A percentile compares a stretch with the other conserved stretches of the same genome.
Evolutionary conservation across 37 sponge, comb jelly and placozoan genomes (phyloP).

Genomic region (Petrosia ficiformis): DNA sequence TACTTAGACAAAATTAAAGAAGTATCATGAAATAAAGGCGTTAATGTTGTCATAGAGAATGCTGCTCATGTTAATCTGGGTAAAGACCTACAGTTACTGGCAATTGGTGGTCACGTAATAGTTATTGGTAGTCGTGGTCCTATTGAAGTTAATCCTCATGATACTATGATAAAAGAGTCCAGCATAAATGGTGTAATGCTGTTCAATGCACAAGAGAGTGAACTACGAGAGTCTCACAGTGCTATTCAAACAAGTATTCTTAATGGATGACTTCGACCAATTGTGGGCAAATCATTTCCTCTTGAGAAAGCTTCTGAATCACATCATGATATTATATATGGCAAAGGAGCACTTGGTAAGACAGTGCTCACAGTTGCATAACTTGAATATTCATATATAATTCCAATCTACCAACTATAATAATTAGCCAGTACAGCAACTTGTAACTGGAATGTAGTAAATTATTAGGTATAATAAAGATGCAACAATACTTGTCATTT

Average conservation of each 20-base stretch:
- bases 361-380: constrained; percentile 58
- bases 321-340: constrained; percentile 67
- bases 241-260: constrained; percentile 70
- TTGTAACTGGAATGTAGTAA: too few species aligned
- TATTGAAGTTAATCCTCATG: constrained; percentile 71
- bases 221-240: constrained; percentile 45
- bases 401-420: too few species aligned
- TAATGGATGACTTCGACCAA: constrained; percentile 73
- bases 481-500: too few species aligned
- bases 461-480: too few species aligned
- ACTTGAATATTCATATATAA: too few species aligned
- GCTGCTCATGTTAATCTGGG: constrained; percentile 79
- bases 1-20: constrained; percentile 38
- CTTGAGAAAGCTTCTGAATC: constrained; percentile 72
- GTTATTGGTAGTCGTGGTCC: constrained; percentile 78
- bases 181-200: constrained; percentile 65
- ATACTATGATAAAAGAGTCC: constrained; percentile 69
- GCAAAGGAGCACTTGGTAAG: constrained; percentile 68
- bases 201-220: constrained; percentile 23
- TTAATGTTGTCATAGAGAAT: constrained; percentile 81
- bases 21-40: constrained; percentile 5
- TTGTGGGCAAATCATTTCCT: constrained; percentile 68
- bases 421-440: too few species aligned
- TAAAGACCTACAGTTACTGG: constrained; percentile 64
- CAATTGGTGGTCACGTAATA: constrained; percentile 56